Percentiles rank a stretch among this genome's conserved stretches.
Conservation (phyloP, 1,140 invertebrate genomes). For the Teleogryllus occipitalis region DNA sequence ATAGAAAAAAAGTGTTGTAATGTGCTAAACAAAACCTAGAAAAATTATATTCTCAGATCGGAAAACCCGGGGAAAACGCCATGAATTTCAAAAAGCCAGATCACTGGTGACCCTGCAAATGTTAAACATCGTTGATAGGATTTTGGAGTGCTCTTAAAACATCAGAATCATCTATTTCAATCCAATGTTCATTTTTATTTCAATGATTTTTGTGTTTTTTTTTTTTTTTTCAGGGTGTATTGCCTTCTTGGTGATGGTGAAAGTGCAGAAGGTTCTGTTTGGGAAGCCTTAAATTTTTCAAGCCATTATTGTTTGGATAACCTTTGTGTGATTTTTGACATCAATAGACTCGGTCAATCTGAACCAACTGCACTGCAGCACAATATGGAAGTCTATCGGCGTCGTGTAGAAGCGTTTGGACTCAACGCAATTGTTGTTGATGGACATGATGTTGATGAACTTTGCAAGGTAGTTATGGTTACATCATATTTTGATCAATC, state of each 20-base stretch:
- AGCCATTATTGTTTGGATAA: constrained; percentile 94
- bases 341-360: constrained; percentile 95
- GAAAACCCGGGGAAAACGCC: too few relatives aligned
- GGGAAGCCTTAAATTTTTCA: constrained; percentile 95
- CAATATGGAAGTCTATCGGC: constrained; percentile 81
- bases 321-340: constrained; percentile 92
- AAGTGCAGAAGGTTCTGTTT: constrained; percentile 95
- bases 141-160: too few relatives aligned
- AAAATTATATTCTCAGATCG: too few relatives aligned
- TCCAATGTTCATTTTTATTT: too few relatives aligned
- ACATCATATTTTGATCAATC: neutral
- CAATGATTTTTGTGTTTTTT: neutral
- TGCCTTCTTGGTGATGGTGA: constrained; percentile 97
- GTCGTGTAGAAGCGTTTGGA: constrained; percentile 85
- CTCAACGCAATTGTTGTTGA: constrained; percentile 89
- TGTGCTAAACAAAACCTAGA: too few relatives aligned
- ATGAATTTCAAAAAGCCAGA: too few relatives aligned
- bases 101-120: too few relatives aligned
- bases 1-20: too few relatives aligned
- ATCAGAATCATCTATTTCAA: too few relatives aligned
- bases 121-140: too few relatives aligned
- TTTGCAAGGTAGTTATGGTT: constrained; percentile 55
- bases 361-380: constrained; percentile 90
- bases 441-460: constrained; percentile 88
- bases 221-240: constrained; percentile 65